Percentiles rank a stretch among this genome's conserved stretches.
phyloP scores from a whole-genome alignment of 2,888 invertebrate species.

The Fragum sueziense region DNA sequence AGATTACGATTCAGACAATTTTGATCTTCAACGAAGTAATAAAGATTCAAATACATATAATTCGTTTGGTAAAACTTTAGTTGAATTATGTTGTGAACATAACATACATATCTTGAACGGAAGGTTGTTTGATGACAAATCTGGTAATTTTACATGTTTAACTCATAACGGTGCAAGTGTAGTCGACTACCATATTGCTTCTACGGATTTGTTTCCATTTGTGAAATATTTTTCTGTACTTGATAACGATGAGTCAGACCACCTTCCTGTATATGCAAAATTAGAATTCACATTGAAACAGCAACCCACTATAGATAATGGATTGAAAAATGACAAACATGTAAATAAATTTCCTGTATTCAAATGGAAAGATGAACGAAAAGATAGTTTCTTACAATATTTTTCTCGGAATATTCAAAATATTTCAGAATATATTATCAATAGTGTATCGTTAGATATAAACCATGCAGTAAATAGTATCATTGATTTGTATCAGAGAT shows the following conservation, averaged over 20 bases:
- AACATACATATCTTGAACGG: slow-evolving; percentile 21
- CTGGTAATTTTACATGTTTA: slow-evolving; percentile 21
- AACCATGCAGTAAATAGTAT: background rate
- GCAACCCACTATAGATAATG: background rate
- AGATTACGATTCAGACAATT: slow-evolving; percentile 12
- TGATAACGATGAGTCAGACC: no score
- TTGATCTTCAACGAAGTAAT: background rate
- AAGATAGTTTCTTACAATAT: background rate
- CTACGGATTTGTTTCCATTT: background rate
- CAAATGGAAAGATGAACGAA: background rate
- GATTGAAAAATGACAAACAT: background rate
- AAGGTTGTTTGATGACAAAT: slow-evolving; percentile 6
- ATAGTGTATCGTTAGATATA: background rate
- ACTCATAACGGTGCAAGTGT: slow-evolving; percentile 14
- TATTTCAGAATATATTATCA: background rate
- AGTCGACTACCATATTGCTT: slow-evolving; percentile 11
- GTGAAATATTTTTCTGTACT: slow-evolving; percentile 10
- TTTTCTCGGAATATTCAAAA: background rate
- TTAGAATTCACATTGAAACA: background rate
- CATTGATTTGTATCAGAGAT: background rate
- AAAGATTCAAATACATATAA: slow-evolving; percentile 20
- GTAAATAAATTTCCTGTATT: background rate
- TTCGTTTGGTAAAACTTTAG: background rate
- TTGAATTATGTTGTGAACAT: slow-evolving; percentile 15
- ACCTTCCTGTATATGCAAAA: slow-evolving; percentile 1